Percentiles rank a stretch among this genome's conserved stretches.
phyloP scores from a whole-genome alignment of 2,888 invertebrate genomes.

The Eutolmus rufibarbis region DNA sequence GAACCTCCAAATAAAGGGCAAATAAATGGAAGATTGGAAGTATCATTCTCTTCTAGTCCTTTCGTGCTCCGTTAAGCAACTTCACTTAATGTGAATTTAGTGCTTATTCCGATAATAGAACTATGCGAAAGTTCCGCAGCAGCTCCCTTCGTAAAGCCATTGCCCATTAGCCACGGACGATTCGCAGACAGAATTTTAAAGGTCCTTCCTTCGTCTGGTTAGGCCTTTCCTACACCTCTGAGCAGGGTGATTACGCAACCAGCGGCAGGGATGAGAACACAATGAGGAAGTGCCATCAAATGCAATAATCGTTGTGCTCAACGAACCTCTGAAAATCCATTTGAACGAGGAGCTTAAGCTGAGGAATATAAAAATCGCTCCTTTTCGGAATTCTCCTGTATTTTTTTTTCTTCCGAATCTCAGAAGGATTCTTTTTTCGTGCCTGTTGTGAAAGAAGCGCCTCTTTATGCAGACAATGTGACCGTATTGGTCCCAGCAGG shows the following conservation, averaged over 20 bases:
- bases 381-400: neutral
- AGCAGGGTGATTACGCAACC: neutral
- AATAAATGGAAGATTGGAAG: neutral
- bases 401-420: neutral
- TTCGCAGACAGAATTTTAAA: neutral
- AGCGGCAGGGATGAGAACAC: neutral
- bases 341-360: slow-evolving; percentile 12
- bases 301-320: slow-evolving; percentile 30
- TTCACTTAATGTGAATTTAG: neutral
- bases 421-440: neutral
- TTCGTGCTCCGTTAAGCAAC: neutral
- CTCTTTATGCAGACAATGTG: slow-evolving; percentile 1
- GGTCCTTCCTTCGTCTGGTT: neutral
- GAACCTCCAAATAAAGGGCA: neutral
- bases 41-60: no score
- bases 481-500: neutral
- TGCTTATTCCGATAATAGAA: neutral
- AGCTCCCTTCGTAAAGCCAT: neutral
- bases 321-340: slow-evolving; percentile 31
- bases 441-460: neutral
- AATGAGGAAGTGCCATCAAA: neutral
- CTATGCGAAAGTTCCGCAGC: neutral
- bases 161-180: neutral
- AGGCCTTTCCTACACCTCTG: neutral
- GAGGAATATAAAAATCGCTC: neutral